Evolutionary conservation across 2,888 invertebrate genomes (phyloP), one percentile per base, ranked within the genome.

Genomic region (Nomada ruficornis): DNA sequence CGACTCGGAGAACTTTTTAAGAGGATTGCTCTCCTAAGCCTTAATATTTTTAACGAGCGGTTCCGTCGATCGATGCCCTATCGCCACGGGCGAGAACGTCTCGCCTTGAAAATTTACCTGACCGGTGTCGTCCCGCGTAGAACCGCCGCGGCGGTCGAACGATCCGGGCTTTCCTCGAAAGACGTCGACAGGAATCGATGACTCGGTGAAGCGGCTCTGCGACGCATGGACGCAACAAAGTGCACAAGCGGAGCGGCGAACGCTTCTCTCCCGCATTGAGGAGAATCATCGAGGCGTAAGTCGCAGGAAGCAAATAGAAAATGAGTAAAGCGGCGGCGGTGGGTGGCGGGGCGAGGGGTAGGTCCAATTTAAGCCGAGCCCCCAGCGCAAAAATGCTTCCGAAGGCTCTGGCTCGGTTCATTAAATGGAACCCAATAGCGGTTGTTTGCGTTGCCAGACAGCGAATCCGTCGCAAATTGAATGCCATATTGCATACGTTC

Each of bases 341-440:
- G 54, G 57, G 42, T 29, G 67, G 77, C 59, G 69, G 76, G 36
- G 74, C 73, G 76, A 70, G 77, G 78, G 84, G 87, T 84, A 88
- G 89, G 87, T 89, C 86, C 91, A 91, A 91, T 91, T 91, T 91
- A 90, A 91, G 90, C 91, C 91, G 89, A 87, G 90, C 91, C 91
- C 91, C 91, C 87, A 81, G 87, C 88, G 88, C 87, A 89, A 91
- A 91, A 91, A 91, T 91, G 88, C 89, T 90, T 89, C 89, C 84
- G 89, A 91, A 89, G 91, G 90, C 89, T 85, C 89, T 86, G 88
- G 88, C 87, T 90, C 88, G 90, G 89, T 91, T 92, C 92, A 92
- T 92, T 92, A 92, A 91, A 90, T 91, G 91, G 89, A 92, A 91
- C 91, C 91, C 91, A 92, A 92, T 92, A 91, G 91, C 90, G 90